These are phyloP conservation scores for Hylaeus volcanicus DNA, from an alignment of 1,140 invertebrate genomes.

Conservation along the genomic window DNA sequence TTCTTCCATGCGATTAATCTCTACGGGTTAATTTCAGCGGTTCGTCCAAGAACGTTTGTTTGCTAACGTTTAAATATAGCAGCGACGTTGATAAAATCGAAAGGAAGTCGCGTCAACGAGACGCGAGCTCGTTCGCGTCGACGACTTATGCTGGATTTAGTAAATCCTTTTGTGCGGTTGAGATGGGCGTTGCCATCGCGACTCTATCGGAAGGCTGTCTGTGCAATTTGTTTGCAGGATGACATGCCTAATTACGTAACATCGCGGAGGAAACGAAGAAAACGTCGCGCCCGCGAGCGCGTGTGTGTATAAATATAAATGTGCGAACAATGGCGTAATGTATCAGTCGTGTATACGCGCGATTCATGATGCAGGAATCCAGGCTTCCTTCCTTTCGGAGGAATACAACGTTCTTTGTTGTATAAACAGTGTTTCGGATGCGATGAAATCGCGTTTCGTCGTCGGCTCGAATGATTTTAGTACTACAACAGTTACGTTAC, in stretches of 20 bases:
- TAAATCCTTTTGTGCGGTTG: background rate
- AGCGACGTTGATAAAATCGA: too few relatives aligned
- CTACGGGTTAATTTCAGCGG: too few relatives aligned
- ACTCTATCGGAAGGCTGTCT: constrained; percentile 12
- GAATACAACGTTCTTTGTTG: background rate
- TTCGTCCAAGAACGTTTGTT: too few relatives aligned
- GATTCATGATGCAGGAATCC: constrained; percentile 40
- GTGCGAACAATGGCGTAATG: constrained; percentile 54
- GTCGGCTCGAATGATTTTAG: too few relatives aligned
- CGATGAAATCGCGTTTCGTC: background rate
- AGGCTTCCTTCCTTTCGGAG: constrained; percentile 11
- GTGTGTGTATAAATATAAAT: constrained; percentile 40
- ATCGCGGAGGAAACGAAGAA: constrained; percentile 51
- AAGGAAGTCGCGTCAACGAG: too few relatives aligned
- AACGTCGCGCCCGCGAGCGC: constrained; percentile 21
- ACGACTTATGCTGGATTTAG: too few relatives aligned
- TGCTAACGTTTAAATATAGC: too few relatives aligned
- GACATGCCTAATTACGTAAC: constrained; percentile 57
- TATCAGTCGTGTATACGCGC: background rate
- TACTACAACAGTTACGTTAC: too few relatives aligned
- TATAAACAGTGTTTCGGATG: background rate
- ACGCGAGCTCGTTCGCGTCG: too few relatives aligned
- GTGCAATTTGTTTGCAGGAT: constrained; percentile 25
- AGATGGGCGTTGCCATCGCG: constrained; percentile 25
- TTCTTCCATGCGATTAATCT: too few relatives aligned